Base-by-base conservation (phyloP, 30 jellyfish, hydroid and myxozoan genomes). In the Aurelia aurita region DNA sequence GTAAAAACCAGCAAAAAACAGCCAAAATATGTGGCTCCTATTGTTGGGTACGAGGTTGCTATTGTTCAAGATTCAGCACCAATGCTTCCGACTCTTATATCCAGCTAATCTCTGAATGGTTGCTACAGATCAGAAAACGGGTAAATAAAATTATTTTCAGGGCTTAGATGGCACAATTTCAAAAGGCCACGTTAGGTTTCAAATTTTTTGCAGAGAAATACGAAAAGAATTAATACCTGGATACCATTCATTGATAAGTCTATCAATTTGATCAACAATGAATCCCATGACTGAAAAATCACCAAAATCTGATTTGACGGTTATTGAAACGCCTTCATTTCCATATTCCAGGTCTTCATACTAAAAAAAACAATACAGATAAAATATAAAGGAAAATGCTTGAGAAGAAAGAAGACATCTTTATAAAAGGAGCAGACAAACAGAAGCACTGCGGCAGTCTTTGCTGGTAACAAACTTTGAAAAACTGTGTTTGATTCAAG, bases 251-350 rank as follows among this genome's bases (percentile, higher is more conserved):
- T 88, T 57, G 35, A 92, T 87, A 26, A 92, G 88, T 45, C 85
- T 45, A 76, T 92, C 98, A 27, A 92, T 60, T 51, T 92, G 98
- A 78, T 92, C 98, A 21, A 87, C 96, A 73, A 92, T 79, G 66
- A 92, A 92, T 4, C 97, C 98, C 98, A 92, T 92, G 46, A 83
- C 97, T 1, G 98, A 92, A 53, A 86, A 92, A 65, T 86, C 96
- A 3, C 87, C 96, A 22, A 69, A 79, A 23, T 27, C 69, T 8
- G 98, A 92, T 83, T 87, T 76, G 23, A 92, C 98, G 35, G 95
- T 76, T 53, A 92, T 92, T 11, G 97, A 59, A 2, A 92, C 79
- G 6, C 98, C 98, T 76, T 92, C 86, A 23, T 49, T 80, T 19
- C 82, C 75, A 39, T 39, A 39, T 7, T 39, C 15, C 51, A 39